Evolutionary conservation across 2,113 vertebrate species (phyloP), one percentile per base, ranked within the genome.

Genomic region (Brienomyrus longianalis): DNA sequence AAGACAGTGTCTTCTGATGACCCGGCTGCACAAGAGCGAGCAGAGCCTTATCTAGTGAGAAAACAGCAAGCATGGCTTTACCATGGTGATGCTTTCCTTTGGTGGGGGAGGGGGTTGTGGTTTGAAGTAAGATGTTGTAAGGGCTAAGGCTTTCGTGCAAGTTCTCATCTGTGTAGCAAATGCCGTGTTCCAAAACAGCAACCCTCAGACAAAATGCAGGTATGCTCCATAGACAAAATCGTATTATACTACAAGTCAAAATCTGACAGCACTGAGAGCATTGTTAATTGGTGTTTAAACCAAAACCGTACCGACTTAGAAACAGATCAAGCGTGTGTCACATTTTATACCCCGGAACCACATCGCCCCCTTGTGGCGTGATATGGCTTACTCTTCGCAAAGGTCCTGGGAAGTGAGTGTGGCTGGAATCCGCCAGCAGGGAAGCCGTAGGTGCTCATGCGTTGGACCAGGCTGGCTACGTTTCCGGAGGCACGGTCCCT

Each of bases 391-490:
- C 98, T 99, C 93, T 96, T 98, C 91, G 95, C 96, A 90, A 96
- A 91, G 92, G 91, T 56, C 94, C 96, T 94, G 92, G 95, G 93
- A 0, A 95, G 95, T 5, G 96, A 96, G 70, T 96, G 96, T 77
- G 97, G 97, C 91, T 96, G 98, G 94, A 99, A 97, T 91, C 97
- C 98, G 54, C 97, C 97, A 2, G 96, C 95, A n/a, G 97, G 98
- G 92, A 99, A 95, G 86, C 97, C 97, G 2, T 97, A 97, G 31
- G 91, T 97, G 92, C 98, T 99, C 94, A 99, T 99, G 83, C 98
- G 97, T 91, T 99, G 98, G 59, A 99, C 98, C 90, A 99, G 96
- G 88, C 96, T 96, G 80, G 98, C 98, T 66, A 99, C 98, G 11
- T 97, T 99, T 74, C 98, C 98, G 0, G 93, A 88, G 50, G 95